Percentiles rank a stretch among this genome's conserved stretches.
Conservation (phyloP, 2,113 vertebrate genomes). For the Glaucidium brasilianum region DNA sequence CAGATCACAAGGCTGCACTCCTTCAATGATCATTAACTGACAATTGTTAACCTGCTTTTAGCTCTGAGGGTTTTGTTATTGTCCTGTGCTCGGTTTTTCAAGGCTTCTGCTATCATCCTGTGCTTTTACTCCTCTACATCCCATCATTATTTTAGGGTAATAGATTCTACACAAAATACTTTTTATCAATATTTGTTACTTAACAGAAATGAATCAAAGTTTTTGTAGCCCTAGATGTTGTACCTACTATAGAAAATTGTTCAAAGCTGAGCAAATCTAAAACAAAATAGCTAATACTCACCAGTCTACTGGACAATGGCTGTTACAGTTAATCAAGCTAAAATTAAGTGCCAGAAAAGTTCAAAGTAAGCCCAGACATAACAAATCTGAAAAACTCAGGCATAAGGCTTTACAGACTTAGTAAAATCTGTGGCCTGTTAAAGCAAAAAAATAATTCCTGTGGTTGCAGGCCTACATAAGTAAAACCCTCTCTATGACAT, state of each 20-base stretch:
- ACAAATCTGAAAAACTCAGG: background rate
- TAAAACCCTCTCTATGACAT: background rate
- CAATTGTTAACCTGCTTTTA: background rate
- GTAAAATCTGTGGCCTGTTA: background rate
- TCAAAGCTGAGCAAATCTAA: background rate
- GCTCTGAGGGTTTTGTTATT: background rate
- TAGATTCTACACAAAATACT: background rate
- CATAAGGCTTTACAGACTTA: background rate
- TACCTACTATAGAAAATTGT: background rate
- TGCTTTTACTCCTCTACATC: background rate
- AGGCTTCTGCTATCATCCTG: background rate
- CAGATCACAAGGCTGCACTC: background rate
- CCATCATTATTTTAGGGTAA: background rate
- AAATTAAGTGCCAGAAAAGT: background rate
- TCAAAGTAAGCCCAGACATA: background rate
- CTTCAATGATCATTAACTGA: background rate
- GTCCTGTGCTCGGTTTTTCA: background rate
- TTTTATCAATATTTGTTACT: background rate
- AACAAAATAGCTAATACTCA: background rate
- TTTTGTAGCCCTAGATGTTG: background rate
- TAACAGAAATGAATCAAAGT: background rate
- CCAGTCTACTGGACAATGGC: background rate
- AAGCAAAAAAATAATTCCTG: background rate
- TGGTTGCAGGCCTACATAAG: background rate
- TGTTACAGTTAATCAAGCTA: background rate